phyloP scores from a whole-genome alignment of 2,797 vertebrate species.

The Labroides dimidiatus region DNA sequence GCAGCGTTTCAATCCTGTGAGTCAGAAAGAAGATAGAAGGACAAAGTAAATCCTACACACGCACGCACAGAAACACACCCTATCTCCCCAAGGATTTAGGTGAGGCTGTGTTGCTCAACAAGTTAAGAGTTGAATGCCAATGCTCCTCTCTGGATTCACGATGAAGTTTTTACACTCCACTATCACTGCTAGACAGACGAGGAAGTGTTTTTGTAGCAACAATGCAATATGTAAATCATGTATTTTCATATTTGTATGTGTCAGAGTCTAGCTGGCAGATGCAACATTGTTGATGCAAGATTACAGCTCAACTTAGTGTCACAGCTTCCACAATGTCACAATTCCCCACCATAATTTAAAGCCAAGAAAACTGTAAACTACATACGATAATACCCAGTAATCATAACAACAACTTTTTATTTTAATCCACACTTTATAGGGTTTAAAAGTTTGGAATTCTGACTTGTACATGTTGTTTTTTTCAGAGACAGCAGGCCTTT shows the following conservation, averaged over 20 bases:
- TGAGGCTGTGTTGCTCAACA: constrained; percentile 55
- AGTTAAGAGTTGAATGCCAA: constrained; percentile 23
- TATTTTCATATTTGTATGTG: constrained; percentile 4
- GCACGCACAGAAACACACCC: constrained; percentile 12
- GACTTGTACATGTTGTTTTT: background rate
- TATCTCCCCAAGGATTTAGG: constrained; percentile 38
- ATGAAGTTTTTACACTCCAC: background rate
- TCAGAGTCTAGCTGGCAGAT: background rate
- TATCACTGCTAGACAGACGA: background rate
- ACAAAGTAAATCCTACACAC: constrained; percentile 57
- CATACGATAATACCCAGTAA: background rate
- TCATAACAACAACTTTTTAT: constrained; percentile 8
- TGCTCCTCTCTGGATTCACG: constrained; percentile 7
- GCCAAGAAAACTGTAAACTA: constrained; percentile 10
- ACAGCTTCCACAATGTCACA: constrained; percentile 24
- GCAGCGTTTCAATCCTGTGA: constrained; percentile 73
- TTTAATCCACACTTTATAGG: background rate
- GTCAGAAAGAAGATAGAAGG: constrained; percentile 56
- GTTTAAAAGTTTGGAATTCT: constrained; percentile 15
- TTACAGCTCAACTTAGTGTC: background rate
- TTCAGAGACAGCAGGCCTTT: constrained; percentile 23
- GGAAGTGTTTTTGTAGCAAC: background rate
- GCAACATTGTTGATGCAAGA: background rate
- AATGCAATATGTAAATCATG: constrained; percentile 2
- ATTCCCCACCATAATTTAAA: background rate